Evolutionary conservation across 2,797 vertebrate species (phyloP).

Genomic region (Diplodus puntazzo): DNA sequence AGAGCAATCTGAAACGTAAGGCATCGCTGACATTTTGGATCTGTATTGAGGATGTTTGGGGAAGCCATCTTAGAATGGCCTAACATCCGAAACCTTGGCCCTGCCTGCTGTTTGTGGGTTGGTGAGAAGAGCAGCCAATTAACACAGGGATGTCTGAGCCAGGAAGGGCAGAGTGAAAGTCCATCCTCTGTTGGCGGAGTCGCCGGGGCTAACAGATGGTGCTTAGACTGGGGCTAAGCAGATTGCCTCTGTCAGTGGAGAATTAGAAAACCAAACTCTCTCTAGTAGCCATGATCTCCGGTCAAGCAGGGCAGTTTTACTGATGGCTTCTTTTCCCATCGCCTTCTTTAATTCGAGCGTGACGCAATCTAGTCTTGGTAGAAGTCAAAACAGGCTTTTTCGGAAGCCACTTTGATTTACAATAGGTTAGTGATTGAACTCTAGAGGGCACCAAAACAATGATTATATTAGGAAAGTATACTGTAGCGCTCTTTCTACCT

Average conservation of each 20-base stretch:
- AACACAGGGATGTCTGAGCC: slow-evolving; percentile 27
- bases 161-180: slow-evolving; percentile 48
- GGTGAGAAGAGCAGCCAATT: slow-evolving; percentile 41
- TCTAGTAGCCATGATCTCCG: slow-evolving; percentile 27
- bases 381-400: slow-evolving; percentile 10
- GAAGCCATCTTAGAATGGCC: slow-evolving; percentile 17
- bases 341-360: neutral
- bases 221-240: slow-evolving; percentile 55
- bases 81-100: neutral
- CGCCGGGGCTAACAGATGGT: slow-evolving; percentile 64
- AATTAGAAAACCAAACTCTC: slow-evolving; percentile 53
- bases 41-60: neutral
- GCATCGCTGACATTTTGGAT: slow-evolving; percentile 4
- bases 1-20: neutral
- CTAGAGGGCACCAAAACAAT: neutral
- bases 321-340: slow-evolving; percentile 7
- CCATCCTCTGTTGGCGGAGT: slow-evolving; percentile 52
- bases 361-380: neutral
- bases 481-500: neutral
- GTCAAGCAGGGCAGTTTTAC: neutral
- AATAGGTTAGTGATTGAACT: neutral
- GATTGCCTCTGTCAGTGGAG: slow-evolving; percentile 39
- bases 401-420: neutral
- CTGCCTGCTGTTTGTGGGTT: slow-evolving; percentile 20
- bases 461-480: neutral